Base-by-base conservation (phyloP, 2,888 invertebrate genomes). In the Leucophenga maculata region DNA sequence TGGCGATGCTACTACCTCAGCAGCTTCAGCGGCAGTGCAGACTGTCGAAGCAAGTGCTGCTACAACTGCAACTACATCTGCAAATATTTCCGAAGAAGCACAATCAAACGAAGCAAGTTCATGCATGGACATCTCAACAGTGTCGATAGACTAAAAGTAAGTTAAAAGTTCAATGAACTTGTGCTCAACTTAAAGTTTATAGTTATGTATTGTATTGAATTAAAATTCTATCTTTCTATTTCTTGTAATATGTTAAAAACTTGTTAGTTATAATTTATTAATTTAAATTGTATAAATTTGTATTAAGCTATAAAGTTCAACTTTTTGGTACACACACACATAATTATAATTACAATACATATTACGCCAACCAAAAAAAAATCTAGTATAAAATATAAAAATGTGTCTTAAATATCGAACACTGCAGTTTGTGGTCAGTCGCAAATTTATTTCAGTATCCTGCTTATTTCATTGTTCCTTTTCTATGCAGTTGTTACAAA, bases 101-200 rank as follows among this genome's bases (percentile, higher is more conserved):
- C 39, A 31, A 26, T 67, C 69, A 14, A 78, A 79, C 48, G 85
- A 86, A 59, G 70, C 75, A 18, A 80, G 78, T 55, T 84, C 85
- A n/a, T n/a, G n/a, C 3, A 88, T 88, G 88, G 88, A 88, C 65
- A 82, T 87, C 65, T 88, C 88, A 0, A 82, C 83, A 3, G 85
- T 88, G 64, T 87, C 87, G 50, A 88, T 88, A 60, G 88, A 88
- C 74, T 88, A 79, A 74, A 52, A 39, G 39, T 39, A 8, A 39
- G 39, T 39, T 39, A 26, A 26, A 4, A 3, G 2, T 2, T 26
- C 2, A 26, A 26, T 26, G 26, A 3, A 3, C 26, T 26, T 26
- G 26, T 26, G 2, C 26, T 4, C 4, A 3, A 26, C 26, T 26
- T 26, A 2, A 26, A 2, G 26, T 26, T 3, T 26, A 26, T 26